Conservation (phyloP, 2,113 vertebrate species). For the Tychaedon coryphoeus region DNA sequence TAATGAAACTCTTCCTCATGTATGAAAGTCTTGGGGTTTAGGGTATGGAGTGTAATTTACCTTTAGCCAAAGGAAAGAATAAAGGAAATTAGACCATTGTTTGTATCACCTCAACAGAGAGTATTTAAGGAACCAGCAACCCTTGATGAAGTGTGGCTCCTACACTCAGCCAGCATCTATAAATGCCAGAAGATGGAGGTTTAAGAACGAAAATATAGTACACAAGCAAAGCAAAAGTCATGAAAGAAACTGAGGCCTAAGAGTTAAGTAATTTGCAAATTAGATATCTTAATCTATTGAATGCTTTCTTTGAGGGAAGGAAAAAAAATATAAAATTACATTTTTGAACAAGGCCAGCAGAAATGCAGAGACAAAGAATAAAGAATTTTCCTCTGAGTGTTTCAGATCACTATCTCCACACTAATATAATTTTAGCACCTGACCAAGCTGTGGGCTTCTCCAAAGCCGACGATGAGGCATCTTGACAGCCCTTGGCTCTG, state of each 20-base stretch:
- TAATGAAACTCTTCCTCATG: background rate
- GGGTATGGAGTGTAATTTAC: background rate
- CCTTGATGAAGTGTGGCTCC: background rate
- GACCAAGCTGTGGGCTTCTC: background rate
- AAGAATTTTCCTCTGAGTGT: background rate
- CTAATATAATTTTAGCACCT: background rate
- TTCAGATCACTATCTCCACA: background rate
- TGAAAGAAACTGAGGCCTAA: background rate
- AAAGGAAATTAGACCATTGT: background rate
- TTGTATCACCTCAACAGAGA: background rate
- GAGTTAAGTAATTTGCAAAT: background rate
- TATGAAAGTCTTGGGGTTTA: background rate
- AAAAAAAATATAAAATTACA: background rate
- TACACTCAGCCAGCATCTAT: background rate
- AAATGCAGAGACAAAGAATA: background rate
- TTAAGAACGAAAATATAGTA: background rate
- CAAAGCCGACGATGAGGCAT: background rate
- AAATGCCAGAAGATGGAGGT: background rate
- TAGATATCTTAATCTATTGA: background rate
- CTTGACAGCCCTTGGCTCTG: background rate
- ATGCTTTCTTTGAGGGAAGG: background rate
- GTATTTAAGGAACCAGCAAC: background rate
- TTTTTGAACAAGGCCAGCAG: background rate
- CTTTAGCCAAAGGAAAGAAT: background rate
- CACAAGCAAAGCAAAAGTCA: background rate